Percentiles rank a stretch among this genome's conserved stretches.
Evolutionary conservation across 2,797 vertebrate species (phyloP).

Genomic region (Rhadinocentrus ornatus): DNA sequence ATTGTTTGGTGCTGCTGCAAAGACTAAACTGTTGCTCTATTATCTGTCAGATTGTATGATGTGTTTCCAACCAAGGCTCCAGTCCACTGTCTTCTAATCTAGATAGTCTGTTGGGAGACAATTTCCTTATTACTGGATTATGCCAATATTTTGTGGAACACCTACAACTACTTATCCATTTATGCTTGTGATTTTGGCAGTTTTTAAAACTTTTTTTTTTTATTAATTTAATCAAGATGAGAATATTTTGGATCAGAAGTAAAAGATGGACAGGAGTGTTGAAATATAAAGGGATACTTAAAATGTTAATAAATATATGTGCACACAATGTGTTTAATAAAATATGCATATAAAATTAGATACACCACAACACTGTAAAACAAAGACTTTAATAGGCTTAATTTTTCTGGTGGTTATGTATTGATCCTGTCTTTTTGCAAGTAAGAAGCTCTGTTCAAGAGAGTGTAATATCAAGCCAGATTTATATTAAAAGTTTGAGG

Average conservation of each 20-base stretch:
- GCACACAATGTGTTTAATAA: background rate
- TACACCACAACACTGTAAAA: too few species aligned
- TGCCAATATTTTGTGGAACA: background rate
- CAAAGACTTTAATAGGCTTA: background rate
- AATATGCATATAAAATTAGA: background rate
- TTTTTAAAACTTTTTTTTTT: too few species aligned
- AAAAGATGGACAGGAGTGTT: background rate
- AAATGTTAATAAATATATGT: too few species aligned
- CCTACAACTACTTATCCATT: background rate
- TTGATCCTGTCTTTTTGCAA: background rate
- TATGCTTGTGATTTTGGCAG: background rate
- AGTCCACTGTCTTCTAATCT: background rate
- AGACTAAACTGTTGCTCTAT: slow-evolving; percentile 48
- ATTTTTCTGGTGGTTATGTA: background rate
- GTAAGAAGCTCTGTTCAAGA: background rate
- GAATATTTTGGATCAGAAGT: too few species aligned
- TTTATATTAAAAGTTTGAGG: slow-evolving; percentile 14
- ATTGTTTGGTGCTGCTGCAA: slow-evolving; percentile 50
- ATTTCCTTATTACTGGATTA: background rate
- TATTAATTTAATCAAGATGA: background rate
- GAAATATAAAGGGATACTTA: background rate
- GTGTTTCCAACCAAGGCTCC: slow-evolving; percentile 26
- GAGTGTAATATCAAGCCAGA: background rate
- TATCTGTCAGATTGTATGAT: slow-evolving; percentile 17
- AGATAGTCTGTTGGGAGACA: background rate